Base-by-base conservation (phyloP, 2,797 vertebrate genomes). In the Chelon labrosus region DNA sequence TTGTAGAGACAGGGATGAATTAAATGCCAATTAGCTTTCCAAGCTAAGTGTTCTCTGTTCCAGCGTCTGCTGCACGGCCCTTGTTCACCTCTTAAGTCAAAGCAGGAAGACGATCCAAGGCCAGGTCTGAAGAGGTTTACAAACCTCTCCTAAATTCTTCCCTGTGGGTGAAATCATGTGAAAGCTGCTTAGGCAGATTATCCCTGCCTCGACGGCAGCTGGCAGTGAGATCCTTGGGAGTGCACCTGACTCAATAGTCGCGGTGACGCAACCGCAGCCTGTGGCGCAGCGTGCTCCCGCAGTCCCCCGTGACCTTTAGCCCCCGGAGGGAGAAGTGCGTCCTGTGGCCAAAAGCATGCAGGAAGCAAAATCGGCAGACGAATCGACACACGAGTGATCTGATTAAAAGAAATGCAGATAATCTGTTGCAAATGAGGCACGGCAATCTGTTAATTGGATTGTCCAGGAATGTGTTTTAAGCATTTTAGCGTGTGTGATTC, bases 101-200 rank as follows among this genome's bases (percentile, higher is more conserved):
- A 89, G 86, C 82, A 89, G 83, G 73, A 79, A 80, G 83, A 85
- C 50, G 75, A 69, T 84, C 81, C 84, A 85, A 89, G 87, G 85
- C 85, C 87, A 82, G 76, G 81, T 83, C 88, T 74, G 85, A 90
- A 84, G 88, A 88, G 89, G 84, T 90, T 92, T 93, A 91, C 89
- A 91, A 92, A 90, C 90, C 80, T 87, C 75, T 73, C 74, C 84
- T 89, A 91, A 91, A 92, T 91, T 90, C 90, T 88, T 92, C 87
- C 77, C 77, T 79, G 88, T 87, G 82, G 85, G 88, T 88, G 76
- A 93, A 93, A 92, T 91, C 87, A 87, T 87, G 90, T 91, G 86
- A 93, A 94, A 94, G 93, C 93, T 93, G 89, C 93, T 95, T 95
- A 94, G 85, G 78, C 88, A 91, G 92, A 94, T 94, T 94, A 94